phyloP scores from a whole-genome alignment of 35 echinoderm and acorn worm species.

The Heliocidaris tuberculata region DNA sequence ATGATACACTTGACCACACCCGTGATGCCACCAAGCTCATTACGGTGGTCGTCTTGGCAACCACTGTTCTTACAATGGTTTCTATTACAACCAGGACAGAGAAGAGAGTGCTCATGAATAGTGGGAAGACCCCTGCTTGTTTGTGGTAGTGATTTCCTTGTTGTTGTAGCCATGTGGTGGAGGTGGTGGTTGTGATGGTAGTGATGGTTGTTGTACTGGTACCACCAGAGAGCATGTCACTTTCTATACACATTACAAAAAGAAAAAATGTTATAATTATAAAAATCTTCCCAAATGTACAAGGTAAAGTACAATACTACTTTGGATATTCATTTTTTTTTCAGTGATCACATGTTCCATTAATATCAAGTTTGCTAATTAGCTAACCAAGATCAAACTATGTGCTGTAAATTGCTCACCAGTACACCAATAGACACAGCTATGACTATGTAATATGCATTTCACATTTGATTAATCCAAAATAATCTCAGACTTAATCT shows the following conservation, averaged over 20 bases:
- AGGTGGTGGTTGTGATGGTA: slow-evolving; percentile 40
- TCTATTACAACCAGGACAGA: not conserved
- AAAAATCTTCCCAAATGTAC: not conserved
- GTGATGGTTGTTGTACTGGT: slow-evolving; percentile 17
- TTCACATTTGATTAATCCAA: too few species aligned
- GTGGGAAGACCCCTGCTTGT: not conserved
- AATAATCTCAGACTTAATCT: too few species aligned
- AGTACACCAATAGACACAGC: too few species aligned
- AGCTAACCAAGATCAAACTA: too few species aligned
- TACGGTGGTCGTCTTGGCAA: not conserved
- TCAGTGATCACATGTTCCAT: too few species aligned
- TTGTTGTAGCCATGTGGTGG: not conserved
- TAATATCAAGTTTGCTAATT: too few species aligned
- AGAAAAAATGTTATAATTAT: not conserved
- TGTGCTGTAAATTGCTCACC: too few species aligned
- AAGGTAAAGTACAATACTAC: too few species aligned
- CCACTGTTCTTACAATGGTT: slow-evolving; percentile 55
- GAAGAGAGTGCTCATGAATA: slow-evolving; percentile 21
- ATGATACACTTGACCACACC: not conserved
- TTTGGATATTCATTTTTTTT: too few species aligned
- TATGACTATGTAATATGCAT: too few species aligned
- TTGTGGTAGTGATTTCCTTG: not conserved
- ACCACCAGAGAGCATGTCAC: not conserved
- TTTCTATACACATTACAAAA: not conserved
- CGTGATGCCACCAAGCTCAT: not conserved